A percentile compares a stretch with the other conserved stretches of the same genome.
These are phyloP conservation scores for Sebastes trivittatus DNA, from an alignment of 2,797 vertebrate species.

Conservation along the genomic window DNA sequence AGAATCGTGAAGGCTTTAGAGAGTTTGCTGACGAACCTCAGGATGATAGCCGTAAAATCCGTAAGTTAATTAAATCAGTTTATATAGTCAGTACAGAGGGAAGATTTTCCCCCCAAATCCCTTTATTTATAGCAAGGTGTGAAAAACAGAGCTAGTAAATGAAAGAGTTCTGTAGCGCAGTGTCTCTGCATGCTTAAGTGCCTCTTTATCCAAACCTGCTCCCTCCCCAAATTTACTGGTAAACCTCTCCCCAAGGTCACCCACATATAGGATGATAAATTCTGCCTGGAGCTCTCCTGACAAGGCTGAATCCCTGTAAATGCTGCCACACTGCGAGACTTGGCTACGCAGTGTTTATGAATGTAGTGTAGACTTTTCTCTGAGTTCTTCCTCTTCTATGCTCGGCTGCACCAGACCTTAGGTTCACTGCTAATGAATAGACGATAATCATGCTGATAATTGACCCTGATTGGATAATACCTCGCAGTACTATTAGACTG, in stretches of 20 bases:
- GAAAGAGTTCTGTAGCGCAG: conserved; percentile 35
- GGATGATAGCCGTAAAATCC: conserved; percentile 32
- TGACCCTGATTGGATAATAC: conserved; percentile 17
- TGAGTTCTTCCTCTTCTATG: neutral
- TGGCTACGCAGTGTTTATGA: conserved; percentile 1
- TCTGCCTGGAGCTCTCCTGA: conserved; percentile 66
- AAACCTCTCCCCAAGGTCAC: conserved; percentile 77
- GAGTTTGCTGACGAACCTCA: conserved; percentile 6
- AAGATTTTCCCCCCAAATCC: conserved; percentile 39
- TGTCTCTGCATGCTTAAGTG: conserved; percentile 45
- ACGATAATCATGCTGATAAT: conserved; percentile 8
- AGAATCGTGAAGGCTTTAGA: neutral
- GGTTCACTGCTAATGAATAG: neutral
- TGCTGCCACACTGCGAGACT: conserved; percentile 2
- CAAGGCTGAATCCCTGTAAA: conserved; percentile 61
- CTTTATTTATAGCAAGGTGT: conserved; percentile 56
- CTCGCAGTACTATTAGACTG: neutral
- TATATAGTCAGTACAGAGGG: conserved; percentile 35
- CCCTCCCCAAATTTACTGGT: conserved; percentile 63
- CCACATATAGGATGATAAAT: conserved; percentile 70
- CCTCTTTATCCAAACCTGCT: conserved; percentile 35
- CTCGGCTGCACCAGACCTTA: neutral
- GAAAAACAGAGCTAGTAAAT: conserved; percentile 51
- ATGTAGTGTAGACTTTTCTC: neutral
- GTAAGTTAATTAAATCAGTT: conserved; percentile 59